A percentile compares a stretch with the other conserved stretches of the same genome.
These are phyloP conservation scores for Centruroides sculpturatus DNA, from an alignment of 1,140 invertebrate genomes.

Conservation along the genomic window DNA sequence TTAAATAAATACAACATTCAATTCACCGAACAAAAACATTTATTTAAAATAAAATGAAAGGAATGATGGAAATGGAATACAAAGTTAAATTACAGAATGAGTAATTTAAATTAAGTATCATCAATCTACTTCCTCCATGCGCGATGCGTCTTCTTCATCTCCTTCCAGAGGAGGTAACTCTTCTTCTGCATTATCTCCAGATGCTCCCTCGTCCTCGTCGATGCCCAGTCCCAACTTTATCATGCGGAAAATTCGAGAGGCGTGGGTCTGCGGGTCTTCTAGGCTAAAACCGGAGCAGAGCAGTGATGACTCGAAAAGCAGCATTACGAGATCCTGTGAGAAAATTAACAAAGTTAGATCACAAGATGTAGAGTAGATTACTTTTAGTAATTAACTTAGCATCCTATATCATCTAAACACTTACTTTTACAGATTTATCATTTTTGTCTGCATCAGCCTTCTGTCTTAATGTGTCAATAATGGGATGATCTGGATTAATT, in stretches of 20 bases:
- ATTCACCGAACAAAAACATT: too few species aligned
- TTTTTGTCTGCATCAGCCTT: slow-evolving; percentile 92
- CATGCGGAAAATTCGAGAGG: slow-evolving; percentile 41
- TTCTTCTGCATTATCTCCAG: slow-evolving; percentile 1
- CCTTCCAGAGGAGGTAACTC: slow-evolving; percentile 16
- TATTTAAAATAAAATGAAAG: too few species aligned
- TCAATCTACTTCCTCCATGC: slow-evolving; percentile 21
- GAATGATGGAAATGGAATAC: too few species aligned
- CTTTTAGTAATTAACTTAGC: too few species aligned
- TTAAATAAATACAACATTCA: too few species aligned
- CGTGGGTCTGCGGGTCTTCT: slow-evolving; percentile 47
- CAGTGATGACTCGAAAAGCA: slow-evolving; percentile 83
- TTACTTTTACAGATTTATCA: slow-evolving; percentile 78
- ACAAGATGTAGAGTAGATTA: too few species aligned
- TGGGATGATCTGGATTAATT: slow-evolving; percentile 94
- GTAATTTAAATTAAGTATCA: too few species aligned
- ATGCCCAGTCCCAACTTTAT: slow-evolving; percentile 42
- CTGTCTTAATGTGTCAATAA: slow-evolving; percentile 74
- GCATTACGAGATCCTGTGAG: slow-evolving; percentile 58
- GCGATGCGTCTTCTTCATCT: slow-evolving; percentile 17
- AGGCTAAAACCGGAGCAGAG: slow-evolving; percentile 81
- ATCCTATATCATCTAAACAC: too few species aligned
- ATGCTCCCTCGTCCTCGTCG: slow-evolving; percentile 35
- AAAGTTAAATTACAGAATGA: too few species aligned
- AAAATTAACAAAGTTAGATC: not conserved